phyloP scores from a whole-genome alignment of 2,888 invertebrate genomes.

The Acanthosepion pharaonis region DNA sequence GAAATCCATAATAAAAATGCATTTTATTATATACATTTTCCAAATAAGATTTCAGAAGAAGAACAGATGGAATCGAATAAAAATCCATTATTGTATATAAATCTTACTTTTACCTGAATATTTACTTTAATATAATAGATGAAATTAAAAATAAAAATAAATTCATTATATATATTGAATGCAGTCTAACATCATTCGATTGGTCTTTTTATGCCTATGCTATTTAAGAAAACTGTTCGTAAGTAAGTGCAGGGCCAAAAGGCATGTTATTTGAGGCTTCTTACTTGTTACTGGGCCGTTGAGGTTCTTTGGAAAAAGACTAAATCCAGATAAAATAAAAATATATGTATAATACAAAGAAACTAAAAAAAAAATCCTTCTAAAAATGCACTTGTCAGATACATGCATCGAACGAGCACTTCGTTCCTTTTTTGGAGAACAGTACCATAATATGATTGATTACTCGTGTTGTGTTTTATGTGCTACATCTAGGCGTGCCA shows the following conservation, averaged over 20 bases:
- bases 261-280: neutral
- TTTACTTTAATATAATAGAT: neutral
- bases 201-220: no score
- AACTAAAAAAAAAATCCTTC: neutral
- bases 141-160: no score
- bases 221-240: neutral
- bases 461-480: neutral
- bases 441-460: neutral
- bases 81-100: neutral
- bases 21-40: no score
- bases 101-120: neutral
- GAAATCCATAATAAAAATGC: no score
- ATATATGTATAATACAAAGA: no score
- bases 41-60: no score
- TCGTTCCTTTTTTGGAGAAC: neutral
- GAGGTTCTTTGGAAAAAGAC: neutral
- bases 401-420: neutral
- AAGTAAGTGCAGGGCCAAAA: neutral
- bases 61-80: no score
- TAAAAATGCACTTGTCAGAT: neutral
- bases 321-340: neutral
- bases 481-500: constrained; percentile 16
- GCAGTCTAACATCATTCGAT: neutral
- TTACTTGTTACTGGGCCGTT: neutral
- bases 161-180: no score